Evolutionary conservation across 1,140 invertebrate species (phyloP).

Genomic region (Chymomyza costata): DNA sequence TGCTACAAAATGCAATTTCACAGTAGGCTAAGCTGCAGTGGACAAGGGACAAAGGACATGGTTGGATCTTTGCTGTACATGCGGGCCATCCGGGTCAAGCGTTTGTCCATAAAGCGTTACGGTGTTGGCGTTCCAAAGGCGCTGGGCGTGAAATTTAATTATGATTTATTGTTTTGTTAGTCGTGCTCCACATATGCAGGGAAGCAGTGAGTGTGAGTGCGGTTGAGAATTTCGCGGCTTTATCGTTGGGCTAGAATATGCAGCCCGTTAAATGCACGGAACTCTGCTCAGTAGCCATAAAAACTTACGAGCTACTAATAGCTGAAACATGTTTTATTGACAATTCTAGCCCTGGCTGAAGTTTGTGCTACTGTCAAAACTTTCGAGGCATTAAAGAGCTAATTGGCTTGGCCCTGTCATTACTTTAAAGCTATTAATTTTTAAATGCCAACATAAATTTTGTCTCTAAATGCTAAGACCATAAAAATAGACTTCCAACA

Average conservation of each 20-base stretch:
- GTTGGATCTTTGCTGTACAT: slow-evolving; percentile 1
- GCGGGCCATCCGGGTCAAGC: background rate
- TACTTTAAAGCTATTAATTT: slow-evolving; percentile 32
- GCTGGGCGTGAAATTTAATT: slow-evolving; percentile 49
- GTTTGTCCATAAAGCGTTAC: slow-evolving; percentile 5
- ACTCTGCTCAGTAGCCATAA: slow-evolving; percentile 14
- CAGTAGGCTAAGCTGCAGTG: slow-evolving; percentile 43
- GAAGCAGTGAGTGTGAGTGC: background rate
- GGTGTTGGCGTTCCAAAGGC: slow-evolving; percentile 19
- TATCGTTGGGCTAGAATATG: too few species aligned
- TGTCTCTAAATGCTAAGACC: background rate
- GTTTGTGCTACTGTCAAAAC: slow-evolving; percentile 41
- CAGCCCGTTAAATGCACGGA: too few species aligned
- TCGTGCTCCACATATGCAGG: slow-evolving; percentile 3
- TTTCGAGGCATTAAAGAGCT: slow-evolving; percentile 12
- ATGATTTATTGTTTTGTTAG: slow-evolving; percentile 48
- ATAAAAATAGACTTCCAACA: slow-evolving; percentile 20
- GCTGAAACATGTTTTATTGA: slow-evolving; percentile 33
- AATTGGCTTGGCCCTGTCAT: slow-evolving; percentile 20
- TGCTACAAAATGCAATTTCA: slow-evolving; percentile 60
- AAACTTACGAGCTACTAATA: slow-evolving; percentile 14
- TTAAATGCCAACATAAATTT: slow-evolving; percentile 34
- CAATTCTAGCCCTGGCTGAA: too few species aligned
- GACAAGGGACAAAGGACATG: too few species aligned
- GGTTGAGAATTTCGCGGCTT: background rate